These are phyloP conservation scores for Stegastes partitus DNA, from an alignment of 2,113 vertebrate genomes.

Conservation along the genomic window DNA sequence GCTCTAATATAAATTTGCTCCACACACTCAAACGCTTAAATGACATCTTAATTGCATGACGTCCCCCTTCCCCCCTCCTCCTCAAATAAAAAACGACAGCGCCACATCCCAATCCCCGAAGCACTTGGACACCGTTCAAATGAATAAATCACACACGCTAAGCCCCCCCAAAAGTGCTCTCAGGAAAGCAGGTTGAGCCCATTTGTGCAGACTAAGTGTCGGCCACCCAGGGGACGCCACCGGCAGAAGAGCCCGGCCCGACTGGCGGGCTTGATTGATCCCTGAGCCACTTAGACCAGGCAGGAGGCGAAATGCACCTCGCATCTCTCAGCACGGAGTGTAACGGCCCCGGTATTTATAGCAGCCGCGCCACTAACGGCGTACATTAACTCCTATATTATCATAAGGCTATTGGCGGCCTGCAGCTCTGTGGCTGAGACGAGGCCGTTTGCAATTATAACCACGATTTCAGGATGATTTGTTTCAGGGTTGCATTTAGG, in stretches of 20 bases:
- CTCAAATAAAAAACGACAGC: constrained; percentile 8
- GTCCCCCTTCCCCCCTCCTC: neutral
- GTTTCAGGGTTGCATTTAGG: neutral
- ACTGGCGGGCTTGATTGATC: constrained; percentile 57
- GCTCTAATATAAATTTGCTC: too few relatives aligned
- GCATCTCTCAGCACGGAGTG: constrained; percentile 28
- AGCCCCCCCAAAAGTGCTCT: constrained; percentile 54
- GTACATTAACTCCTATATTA: neutral
- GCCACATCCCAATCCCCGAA: constrained; percentile 19
- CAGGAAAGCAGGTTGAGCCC: constrained; percentile 49
- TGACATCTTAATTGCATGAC: neutral
- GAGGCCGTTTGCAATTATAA: too few relatives aligned
- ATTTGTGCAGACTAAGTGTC: constrained; percentile 63
- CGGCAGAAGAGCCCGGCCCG: constrained; percentile 13
- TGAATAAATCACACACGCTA: constrained; percentile 54
- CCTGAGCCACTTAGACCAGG: constrained; percentile 51
- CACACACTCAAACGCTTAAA: neutral
- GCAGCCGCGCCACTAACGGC: neutral
- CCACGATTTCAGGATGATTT: too few relatives aligned
- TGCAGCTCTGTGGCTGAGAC: too few relatives aligned
- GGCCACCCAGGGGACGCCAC: constrained; percentile 23
- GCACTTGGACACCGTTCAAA: constrained; percentile 45
- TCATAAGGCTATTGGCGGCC: neutral
- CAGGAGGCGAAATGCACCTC: constrained; percentile 16
- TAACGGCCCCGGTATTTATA: constrained; percentile 1